Base-by-base conservation (phyloP, 2,888 invertebrate species). In the Nomada fucata region DNA sequence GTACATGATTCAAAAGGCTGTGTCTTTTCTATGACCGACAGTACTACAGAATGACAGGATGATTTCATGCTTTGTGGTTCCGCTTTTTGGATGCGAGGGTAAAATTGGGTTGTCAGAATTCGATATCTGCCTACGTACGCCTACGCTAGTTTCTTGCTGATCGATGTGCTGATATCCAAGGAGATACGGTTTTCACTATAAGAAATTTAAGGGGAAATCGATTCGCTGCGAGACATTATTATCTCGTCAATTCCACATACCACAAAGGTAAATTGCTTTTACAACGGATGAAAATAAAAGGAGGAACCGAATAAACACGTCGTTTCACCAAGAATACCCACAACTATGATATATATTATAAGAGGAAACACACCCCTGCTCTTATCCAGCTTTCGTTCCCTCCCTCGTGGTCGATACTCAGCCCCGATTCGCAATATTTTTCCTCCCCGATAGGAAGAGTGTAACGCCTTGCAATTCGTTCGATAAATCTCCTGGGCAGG, bases 401-500 rank as follows among this genome's bases (percentile, higher is more conserved):
- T 36, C 36, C 42, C 50, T n/a, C 50, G n/a, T 23, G 44, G 59
- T 69, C 11, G n/a, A 3, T 13, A 9, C 29, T 55, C 29, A 60
- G 18, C 60, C 53, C 29, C 29, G 11, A 60, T 55, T 44, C 60
- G 52, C 53, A n/a, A 78, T 75, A 74, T 78, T 68, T 78, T 63
- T 29, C 78, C 20, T 13, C 10, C 53, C n/a, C 42, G 55, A 26
- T 68, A 50, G 44, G 42, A 44, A 69, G 50, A 52, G 29, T 18
- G 65, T 67, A 67, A 67, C 67, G 36, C 36, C 74, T 61, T 78
- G 74, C 55, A 55, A 78, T 79, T 84, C 79, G 61, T 70, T 80
- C 84, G 73, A 78, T 83, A 77, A 78, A 76, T 83, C 77, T 73
- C 72, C 47, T 80, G 79, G 82, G 77, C 82, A 82, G 63, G 73